phyloP scores from a whole-genome alignment of 2,888 invertebrate species.

The Anarsia innoxiella region DNA sequence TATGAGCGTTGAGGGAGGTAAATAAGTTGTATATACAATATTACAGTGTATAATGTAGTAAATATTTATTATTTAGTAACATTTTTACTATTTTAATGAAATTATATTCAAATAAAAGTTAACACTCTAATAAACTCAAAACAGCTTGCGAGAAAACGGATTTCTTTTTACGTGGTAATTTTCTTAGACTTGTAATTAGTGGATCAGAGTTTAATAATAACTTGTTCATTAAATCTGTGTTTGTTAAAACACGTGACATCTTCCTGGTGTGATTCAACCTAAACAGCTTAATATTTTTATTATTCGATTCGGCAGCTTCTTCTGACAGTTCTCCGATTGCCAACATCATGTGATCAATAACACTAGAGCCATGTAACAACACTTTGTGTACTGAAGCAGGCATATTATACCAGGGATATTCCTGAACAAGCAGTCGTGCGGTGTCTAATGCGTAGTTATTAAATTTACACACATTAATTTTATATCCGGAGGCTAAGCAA shows the following conservation, averaged over 20 bases:
- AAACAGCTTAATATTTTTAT: conserved; percentile 1
- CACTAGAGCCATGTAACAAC: background rate
- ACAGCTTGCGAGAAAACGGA: background rate
- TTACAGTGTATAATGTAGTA: no score
- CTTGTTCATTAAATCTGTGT: background rate
- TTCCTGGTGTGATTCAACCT: background rate
- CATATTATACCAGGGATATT: conserved; percentile 1
- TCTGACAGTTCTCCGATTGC: conserved; percentile 1
- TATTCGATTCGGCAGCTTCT: conserved; percentile 3
- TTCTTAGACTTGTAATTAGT: background rate
- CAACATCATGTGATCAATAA: background rate
- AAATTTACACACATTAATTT: background rate
- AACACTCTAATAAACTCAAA: background rate
- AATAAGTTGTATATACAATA: no score
- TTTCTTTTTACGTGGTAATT: background rate
- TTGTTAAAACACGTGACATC: background rate
- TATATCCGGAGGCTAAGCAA: background rate
- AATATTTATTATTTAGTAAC: no score
- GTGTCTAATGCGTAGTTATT: background rate
- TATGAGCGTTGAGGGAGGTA: no score
- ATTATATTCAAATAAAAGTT: no score
- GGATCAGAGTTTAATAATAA: background rate
- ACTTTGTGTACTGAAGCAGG: conserved; percentile 1
- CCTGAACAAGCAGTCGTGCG: background rate
- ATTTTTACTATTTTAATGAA: no score